Conservation (phyloP, 2,797 vertebrate species). For the Galagoides demidoff region DNA sequence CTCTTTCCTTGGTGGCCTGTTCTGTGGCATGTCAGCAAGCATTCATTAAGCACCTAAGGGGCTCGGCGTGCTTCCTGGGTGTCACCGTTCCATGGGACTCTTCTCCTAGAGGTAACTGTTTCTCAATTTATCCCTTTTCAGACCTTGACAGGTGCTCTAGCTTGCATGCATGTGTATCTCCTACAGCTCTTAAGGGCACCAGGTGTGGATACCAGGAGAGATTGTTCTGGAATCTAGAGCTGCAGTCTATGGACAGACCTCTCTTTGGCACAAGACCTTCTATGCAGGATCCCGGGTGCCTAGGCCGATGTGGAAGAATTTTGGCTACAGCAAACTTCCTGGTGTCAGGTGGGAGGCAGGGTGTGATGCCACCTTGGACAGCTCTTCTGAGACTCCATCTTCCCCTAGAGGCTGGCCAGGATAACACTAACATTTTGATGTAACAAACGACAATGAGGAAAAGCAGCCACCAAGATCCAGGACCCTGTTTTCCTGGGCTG, state of each 20-base stretch:
- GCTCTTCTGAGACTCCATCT: not conserved
- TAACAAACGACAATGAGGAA: not conserved
- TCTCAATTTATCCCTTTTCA: too few species aligned
- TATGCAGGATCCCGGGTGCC: not conserved
- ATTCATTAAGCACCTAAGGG: not conserved
- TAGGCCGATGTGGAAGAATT: not conserved
- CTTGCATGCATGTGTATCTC: not conserved
- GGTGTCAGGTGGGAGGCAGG: not conserved
- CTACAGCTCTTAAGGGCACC: not conserved
- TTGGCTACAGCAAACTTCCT: not conserved
- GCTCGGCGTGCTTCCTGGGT: not conserved
- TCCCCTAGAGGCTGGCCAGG: not conserved
- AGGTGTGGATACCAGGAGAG: not conserved
- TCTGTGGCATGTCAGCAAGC: not conserved
- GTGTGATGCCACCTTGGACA: not conserved
- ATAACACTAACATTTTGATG: not conserved
- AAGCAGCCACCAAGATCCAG: not conserved
- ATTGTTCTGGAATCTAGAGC: not conserved
- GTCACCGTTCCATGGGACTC: not conserved
- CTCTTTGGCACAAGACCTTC: not conserved
- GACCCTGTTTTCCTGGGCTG: not conserved
- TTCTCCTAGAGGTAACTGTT: rapidly evolving
- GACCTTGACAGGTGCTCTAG: not conserved
- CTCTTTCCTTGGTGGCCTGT: not conserved
- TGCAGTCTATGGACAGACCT: not conserved